Base-by-base conservation (phyloP, 2,113 vertebrate genomes). In the Apodemus speciosus region DNA sequence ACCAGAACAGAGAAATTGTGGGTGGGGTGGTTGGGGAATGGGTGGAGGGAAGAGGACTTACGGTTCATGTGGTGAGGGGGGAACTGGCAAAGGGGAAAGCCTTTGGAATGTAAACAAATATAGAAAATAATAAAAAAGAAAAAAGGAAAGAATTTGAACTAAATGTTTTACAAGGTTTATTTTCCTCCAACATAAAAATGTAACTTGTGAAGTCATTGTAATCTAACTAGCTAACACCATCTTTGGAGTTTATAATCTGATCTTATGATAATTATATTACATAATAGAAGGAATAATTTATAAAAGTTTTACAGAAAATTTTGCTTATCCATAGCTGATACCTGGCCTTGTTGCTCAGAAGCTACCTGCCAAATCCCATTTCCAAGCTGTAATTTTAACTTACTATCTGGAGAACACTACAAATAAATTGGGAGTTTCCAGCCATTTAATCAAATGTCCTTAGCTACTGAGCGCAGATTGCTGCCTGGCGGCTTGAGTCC, bases 371-470 rank as follows among this genome's bases (percentile, higher is more conserved):
- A 93, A 86, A 95, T 95, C 71, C 89, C 76, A 96, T 96, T 96
- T 96, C 87, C 40, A 95, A 94, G 92, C 71, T 86, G 13, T 95
- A 96, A 94, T 93, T 93, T 43, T 85, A 93, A 96, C 87, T 94
- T 88, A 89, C 49, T 92, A 93, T 85, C 88, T 90, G 53, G 94
- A 96, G 94, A 96, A 32, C 90, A 91, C 85, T 96, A 95, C 92
- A 95, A 96, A 93, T 92, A 95, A 91, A 94, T 93, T 93, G 85
- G 81, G 93, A 95, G 32, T 88, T 94, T 96, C 93, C 80, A 94
- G 66, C 71, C 84, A 91, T 60, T 95, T 96, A 96, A 91, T 95
- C 90, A 92, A 94, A 68, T 94, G 88, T 85, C 95, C 93, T 96
- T 96, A n/a, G n/a, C n/a, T n/a, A n/a, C n/a, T n/a, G n/a, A n/a